phyloP scores from a whole-genome alignment of 1,140 invertebrate species.

The Cydia splendana region DNA sequence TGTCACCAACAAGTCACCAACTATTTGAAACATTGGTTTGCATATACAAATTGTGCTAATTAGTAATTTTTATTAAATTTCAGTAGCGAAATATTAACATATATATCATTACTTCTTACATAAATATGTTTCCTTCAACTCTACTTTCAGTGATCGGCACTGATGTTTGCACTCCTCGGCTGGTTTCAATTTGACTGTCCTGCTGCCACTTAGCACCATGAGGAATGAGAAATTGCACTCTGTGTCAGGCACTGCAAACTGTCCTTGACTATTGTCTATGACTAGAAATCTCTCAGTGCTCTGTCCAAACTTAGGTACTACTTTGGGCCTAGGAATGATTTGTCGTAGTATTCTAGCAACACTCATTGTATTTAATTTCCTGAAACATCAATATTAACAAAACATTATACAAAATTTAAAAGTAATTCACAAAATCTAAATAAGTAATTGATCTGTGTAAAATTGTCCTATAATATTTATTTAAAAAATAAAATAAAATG shows the following conservation, averaged over 20 bases:
- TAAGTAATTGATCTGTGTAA: too few species aligned
- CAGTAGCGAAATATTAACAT: too few species aligned
- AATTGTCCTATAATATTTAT: too few species aligned
- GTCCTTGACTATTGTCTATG: slow-evolving; percentile 81
- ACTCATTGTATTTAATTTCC: slow-evolving; percentile 87
- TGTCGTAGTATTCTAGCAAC: slow-evolving; percentile 83
- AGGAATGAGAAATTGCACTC: slow-evolving; percentile 89
- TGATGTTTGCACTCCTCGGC: slow-evolving; percentile 84
- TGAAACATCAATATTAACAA: slow-evolving; percentile 42
- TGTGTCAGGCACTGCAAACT: slow-evolving; percentile 84
- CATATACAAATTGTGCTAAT: too few species aligned
- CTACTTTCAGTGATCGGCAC: slow-evolving; percentile 83
- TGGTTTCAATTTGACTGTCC: slow-evolving; percentile 83
- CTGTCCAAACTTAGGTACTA: slow-evolving; percentile 83
- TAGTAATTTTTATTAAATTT: too few species aligned
- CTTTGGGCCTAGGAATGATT: slow-evolving; percentile 83
- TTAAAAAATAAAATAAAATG: too few species aligned
- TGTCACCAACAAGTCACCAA: too few species aligned
- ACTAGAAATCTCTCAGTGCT: slow-evolving; percentile 87
- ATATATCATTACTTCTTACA: slow-evolving; percentile 81
- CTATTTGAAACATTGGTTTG: too few species aligned
- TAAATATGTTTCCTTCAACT: slow-evolving; percentile 84
- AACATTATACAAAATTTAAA: background rate
- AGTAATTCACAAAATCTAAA: too few species aligned
- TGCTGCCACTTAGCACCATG: slow-evolving; percentile 83